These are phyloP conservation scores for Coelopa pilipes DNA, from an alignment of 2,888 invertebrate genomes.

Conservation along the genomic window DNA sequence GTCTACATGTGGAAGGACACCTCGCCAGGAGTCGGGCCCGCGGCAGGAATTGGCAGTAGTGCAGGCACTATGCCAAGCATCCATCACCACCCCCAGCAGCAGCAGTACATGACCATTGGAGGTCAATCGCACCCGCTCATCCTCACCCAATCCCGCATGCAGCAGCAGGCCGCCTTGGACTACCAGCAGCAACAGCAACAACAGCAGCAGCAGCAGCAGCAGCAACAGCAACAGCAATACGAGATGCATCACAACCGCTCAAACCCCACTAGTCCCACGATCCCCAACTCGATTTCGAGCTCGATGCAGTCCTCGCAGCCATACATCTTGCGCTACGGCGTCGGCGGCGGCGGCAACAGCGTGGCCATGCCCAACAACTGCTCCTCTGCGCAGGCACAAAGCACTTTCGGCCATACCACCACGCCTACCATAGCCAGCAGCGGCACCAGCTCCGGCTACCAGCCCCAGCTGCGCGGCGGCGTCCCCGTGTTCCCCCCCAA, in stretches of 20 bases:
- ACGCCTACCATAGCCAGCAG: slow-evolving; percentile 47
- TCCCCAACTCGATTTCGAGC: slow-evolving; percentile 59
- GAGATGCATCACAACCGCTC: slow-evolving; percentile 71
- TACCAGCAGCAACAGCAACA: slow-evolving; percentile 65
- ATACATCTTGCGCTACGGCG: slow-evolving; percentile 61
- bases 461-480: slow-evolving; percentile 74
- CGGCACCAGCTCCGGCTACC: slow-evolving; percentile 67
- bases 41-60: slow-evolving; percentile 57
- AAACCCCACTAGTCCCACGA: slow-evolving; percentile 80
- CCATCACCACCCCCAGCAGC: slow-evolving; percentile 46
- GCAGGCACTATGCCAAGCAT: slow-evolving; percentile 62
- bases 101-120: slow-evolving; percentile 47
- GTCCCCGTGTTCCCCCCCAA: slow-evolving; percentile 76
- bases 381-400: slow-evolving; percentile 39
- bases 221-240: slow-evolving; percentile 57
- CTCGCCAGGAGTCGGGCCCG: slow-evolving; percentile 71
- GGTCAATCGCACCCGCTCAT: slow-evolving; percentile 58
- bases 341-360: slow-evolving; percentile 35
- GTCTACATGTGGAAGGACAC: slow-evolving; percentile 85
- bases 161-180: slow-evolving; percentile 48
- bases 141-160: slow-evolving; percentile 60
- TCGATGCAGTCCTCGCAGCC: slow-evolving; percentile 61
- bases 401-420: slow-evolving; percentile 36
- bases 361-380: slow-evolving; percentile 33
- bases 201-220: slow-evolving; percentile 56